Evolutionary conservation across 2,797 vertebrate species (phyloP), one percentile per base, ranked within the genome.

Genomic region (Pangasius sanitwongsei): DNA sequence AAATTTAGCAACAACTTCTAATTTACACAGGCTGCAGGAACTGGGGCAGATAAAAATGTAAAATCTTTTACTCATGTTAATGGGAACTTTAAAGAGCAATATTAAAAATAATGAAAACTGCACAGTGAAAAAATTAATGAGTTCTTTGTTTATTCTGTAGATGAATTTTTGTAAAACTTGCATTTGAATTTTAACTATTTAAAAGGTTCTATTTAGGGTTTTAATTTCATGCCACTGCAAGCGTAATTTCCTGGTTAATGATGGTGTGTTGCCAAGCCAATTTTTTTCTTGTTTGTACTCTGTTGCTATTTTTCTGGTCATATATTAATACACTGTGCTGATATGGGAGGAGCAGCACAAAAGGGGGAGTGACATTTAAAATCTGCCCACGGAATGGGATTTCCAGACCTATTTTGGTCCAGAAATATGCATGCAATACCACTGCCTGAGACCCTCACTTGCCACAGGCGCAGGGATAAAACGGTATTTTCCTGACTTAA

Each of bases 341-440:
- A n/a, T 13, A 44, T 63, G 25, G 80, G 34, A 61, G 31, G 9
- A 41, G 57, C 55, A 61, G 31, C 34, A 37, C 31, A 61, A 41
- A 82, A 41, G 80, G 34, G 55, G 80, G 80, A 41, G 34, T 82
- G 80, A 41, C 80, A 61, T 82, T 81, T 82, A 25, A 82, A 82
- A 82, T 61, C 80, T 82, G 31, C 48, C 53, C 2, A 18, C 5
- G 8, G 31, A 80, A 50, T 80, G 78, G n/a, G 78, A 81, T 81
- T 81, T 81, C 57, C 18, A 57, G 34, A 81, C 18, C 31, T 57
- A 34, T 81, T 81, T 57, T 34, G 78, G 78, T 57, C 53, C 53
- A 57, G 53, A 57, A 81, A 81, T 23, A 34, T 81, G 78, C 53
- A 57, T 8, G 53, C 50, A 57, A 37, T 82, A 59, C 55, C 55